phyloP scores from a whole-genome alignment of 2,113 vertebrate genomes.

The Chascanopsetta lugubris region DNA sequence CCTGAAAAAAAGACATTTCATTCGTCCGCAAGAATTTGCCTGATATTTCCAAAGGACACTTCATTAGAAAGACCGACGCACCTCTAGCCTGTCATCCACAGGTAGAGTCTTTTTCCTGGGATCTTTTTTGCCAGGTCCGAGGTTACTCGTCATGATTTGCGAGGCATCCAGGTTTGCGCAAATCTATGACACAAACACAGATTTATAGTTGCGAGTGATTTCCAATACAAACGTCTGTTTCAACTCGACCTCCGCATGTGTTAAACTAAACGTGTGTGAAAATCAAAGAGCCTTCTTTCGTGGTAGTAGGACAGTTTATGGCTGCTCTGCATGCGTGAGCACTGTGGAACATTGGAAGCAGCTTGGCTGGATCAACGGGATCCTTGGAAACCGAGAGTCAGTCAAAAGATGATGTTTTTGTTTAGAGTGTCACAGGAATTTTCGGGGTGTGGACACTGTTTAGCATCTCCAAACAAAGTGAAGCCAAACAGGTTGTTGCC shows the following conservation, averaged over 20 bases:
- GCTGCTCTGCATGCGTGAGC: slow-evolving; percentile 18
- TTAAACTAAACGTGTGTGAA: not conserved
- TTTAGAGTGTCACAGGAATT: too few relatives aligned
- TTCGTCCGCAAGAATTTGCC: not conserved
- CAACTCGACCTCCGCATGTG: not conserved
- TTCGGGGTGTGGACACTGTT: too few relatives aligned
- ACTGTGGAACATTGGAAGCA: slow-evolving; percentile 61
- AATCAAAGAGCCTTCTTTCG: slow-evolving; percentile 10
- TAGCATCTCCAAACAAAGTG: too few relatives aligned
- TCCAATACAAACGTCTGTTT: not conserved
- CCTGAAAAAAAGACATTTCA: slow-evolving; percentile 74
- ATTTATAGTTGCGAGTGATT: slow-evolving; percentile 2
- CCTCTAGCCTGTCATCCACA: slow-evolving; percentile 84
- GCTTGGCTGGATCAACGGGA: slow-evolving; percentile 38
- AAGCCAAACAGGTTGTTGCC: too few relatives aligned
- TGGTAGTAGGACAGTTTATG: slow-evolving; percentile 42
- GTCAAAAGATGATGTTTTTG: too few relatives aligned
- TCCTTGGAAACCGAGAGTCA: too few relatives aligned
- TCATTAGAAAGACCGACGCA: slow-evolving; percentile 43
- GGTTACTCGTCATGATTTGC: slow-evolving; percentile 86
- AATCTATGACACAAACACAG: slow-evolving; percentile 80
- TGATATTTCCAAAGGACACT: not conserved
- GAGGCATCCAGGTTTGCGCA: slow-evolving; percentile 94
- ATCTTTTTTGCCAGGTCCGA: slow-evolving; percentile 82
- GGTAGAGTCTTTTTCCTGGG: slow-evolving; percentile 83